Percentiles rank a stretch among this genome's conserved stretches.
Conservation (phyloP, 2,113 vertebrate species). For the Paradisaea rubra region DNA sequence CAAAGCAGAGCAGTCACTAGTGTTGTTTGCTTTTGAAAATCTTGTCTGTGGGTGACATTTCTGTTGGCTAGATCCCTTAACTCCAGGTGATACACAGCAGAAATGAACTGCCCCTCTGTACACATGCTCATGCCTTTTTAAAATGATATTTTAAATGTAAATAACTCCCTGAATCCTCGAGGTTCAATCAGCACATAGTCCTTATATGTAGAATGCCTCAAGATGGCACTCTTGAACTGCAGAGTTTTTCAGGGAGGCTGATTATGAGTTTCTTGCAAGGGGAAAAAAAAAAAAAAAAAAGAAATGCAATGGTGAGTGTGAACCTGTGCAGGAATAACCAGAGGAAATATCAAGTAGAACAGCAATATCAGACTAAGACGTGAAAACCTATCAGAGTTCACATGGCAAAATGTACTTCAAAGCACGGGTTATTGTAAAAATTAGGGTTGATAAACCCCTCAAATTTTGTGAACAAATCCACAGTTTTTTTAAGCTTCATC, state of each 20-base stretch:
- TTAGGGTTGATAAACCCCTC: not conserved
- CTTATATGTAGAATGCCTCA: conserved; percentile 58
- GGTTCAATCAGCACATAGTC: not conserved
- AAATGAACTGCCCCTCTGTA: not conserved
- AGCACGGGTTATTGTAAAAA: not conserved
- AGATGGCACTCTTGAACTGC: conserved; percentile 78
- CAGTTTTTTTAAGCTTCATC: not conserved
- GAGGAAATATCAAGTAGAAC: not conserved
- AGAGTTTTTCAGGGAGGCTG: conserved; percentile 32
- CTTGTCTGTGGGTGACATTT: not conserved
- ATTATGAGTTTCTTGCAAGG: not conserved
- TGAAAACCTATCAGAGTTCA: not conserved
- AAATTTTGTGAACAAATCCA: not conserved
- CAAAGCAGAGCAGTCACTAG: not conserved
- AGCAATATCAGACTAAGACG: not conserved
- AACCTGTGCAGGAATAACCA: not conserved
- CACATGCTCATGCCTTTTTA: not conserved
- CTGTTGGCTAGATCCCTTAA: not conserved
- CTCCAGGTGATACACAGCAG: not conserved
- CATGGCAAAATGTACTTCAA: not conserved
- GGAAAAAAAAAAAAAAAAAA: not conserved
- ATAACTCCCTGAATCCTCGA: not conserved
- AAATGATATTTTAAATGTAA: not conserved
- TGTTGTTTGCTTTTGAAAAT: not conserved
- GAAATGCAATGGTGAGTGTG: not conserved